These are phyloP conservation scores for Battus philenor DNA, from an alignment of 1,140 invertebrate species.

Conservation along the genomic window DNA sequence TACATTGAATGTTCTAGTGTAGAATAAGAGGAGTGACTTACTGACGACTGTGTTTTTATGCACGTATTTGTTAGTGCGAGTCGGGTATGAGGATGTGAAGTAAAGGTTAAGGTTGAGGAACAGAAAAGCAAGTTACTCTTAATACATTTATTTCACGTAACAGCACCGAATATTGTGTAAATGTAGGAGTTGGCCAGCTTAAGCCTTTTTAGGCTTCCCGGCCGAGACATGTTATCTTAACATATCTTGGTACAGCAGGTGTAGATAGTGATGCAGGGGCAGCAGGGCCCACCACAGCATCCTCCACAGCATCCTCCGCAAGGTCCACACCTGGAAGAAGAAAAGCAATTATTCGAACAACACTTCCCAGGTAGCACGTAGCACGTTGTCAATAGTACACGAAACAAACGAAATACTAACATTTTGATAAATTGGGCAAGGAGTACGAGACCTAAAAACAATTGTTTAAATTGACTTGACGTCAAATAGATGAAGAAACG, in stretches of 20 bases:
- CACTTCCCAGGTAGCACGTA: not conserved
- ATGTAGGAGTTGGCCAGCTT: conserved; percentile 1
- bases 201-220: no score
- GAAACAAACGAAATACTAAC: conserved; percentile 29
- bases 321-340: conserved; percentile 39
- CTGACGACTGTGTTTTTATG: no score
- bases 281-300: conserved; percentile 36
- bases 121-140: conserved; percentile 4
- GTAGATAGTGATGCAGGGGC: conserved; percentile 57
- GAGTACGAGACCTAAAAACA: conserved; percentile 3
- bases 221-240: no score
- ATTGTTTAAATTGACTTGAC: conserved; percentile 10
- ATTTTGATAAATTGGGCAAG: conserved; percentile 27
- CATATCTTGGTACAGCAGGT: conserved; percentile 67
- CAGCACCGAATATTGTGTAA: conserved; percentile 1
- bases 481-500: no score
- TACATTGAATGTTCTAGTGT: no score
- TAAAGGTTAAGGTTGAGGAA: not conserved
- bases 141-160: conserved; percentile 16
- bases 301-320: conserved; percentile 33
- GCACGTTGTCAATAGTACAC: not conserved
- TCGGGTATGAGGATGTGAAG: not conserved
- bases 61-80: no score
- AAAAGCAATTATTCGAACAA: conserved; percentile 2
- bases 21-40: no score